Base-by-base conservation (phyloP, 2,888 invertebrate species). In the Automeris io region DNA sequence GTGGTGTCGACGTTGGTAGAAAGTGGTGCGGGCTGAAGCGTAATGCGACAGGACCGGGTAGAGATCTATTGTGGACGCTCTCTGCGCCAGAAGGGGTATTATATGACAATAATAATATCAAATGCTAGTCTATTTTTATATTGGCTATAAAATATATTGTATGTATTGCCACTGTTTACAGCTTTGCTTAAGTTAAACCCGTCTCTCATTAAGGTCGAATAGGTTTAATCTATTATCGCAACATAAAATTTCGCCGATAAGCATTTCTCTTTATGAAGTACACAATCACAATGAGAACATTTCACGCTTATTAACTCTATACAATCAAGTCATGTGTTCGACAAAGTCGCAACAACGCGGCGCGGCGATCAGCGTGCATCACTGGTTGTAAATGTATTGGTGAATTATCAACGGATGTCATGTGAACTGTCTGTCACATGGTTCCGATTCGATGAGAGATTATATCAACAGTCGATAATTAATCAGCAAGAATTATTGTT, bases 351-450 rank as follows among this genome's bases (percentile, higher is more conserved):
- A 57, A 69, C 62, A 66, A 63, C 61, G n/a, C n/a, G n/a, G n/a
- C n/a, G n/a, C n/a, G n/a, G n/a, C n/a, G 62, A 51, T 57, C 51
- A 41, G 47, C 51, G 45, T 66, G 76, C 70, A 65, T 57, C 65
- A 55, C 51, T 75, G 76, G 52, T 62, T 78, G 76, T 73, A 71
- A 79, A 76, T 71, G 72, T 70, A 68, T 60, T 60, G 61, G 48
- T 54, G 61, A 57, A 69, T 72, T 68, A 70, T 66, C 70, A 56
- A 54, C 64, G 64, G 63, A 61, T 61, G 62, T 65, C 64, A 60
- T 49, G 50, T 43, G 49, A n/a, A 46, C 55, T 69, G 71, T 67
- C 70, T 51, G 39, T 51, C 50, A 49, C 70, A 74, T 57, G 43
- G 46, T 39, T 45, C 45, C 42, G 46, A 49, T 52, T 54, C 56